Percentiles rank a stretch among this genome's conserved stretches.
Evolutionary conservation across 2,113 vertebrate genomes (phyloP).

Genomic region (Peromyscus californicus): DNA sequence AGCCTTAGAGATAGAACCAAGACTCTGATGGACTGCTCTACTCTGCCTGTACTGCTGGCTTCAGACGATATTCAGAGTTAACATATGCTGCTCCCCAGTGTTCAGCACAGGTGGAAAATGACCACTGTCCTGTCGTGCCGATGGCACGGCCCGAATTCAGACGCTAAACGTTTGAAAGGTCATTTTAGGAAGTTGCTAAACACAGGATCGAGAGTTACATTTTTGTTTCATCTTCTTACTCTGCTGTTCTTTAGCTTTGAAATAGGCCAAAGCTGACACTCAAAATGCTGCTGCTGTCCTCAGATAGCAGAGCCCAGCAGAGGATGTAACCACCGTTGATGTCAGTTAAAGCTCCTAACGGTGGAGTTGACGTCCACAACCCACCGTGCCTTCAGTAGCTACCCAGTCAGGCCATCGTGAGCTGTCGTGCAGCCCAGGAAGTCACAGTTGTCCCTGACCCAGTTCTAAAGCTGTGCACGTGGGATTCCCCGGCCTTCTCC

Average conservation of each 20-base stretch:
- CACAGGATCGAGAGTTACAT: slow-evolving; percentile 25
- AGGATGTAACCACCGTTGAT: neutral
- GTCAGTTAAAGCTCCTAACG: slow-evolving; percentile 46
- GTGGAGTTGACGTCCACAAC: neutral
- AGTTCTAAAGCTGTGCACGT: neutral
- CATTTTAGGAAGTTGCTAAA: slow-evolving; percentile 59
- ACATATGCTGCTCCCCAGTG: neutral
- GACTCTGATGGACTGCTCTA: neutral
- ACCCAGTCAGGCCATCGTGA: neutral
- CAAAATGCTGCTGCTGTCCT: slow-evolving; percentile 42
- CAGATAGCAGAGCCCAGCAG: slow-evolving; percentile 31
- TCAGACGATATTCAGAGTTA: neutral
- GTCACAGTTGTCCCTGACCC: neutral
- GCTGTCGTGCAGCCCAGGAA: neutral
- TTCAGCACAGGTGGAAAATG: neutral
- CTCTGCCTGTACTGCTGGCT: neutral
- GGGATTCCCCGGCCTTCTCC: neutral
- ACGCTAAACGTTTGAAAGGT: slow-evolving; percentile 52
- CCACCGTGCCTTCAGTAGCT: neutral
- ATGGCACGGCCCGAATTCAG: slow-evolving; percentile 47
- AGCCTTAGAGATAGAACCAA: neutral
- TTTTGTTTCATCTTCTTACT: slow-evolving; percentile 76
- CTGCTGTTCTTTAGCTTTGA: slow-evolving; percentile 66
- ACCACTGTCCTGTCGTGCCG: neutral
- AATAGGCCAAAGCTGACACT: slow-evolving; percentile 52